These are phyloP conservation scores for Suricata suricatta DNA, from an alignment of 2,113 vertebrate species.

Conservation along the genomic window DNA sequence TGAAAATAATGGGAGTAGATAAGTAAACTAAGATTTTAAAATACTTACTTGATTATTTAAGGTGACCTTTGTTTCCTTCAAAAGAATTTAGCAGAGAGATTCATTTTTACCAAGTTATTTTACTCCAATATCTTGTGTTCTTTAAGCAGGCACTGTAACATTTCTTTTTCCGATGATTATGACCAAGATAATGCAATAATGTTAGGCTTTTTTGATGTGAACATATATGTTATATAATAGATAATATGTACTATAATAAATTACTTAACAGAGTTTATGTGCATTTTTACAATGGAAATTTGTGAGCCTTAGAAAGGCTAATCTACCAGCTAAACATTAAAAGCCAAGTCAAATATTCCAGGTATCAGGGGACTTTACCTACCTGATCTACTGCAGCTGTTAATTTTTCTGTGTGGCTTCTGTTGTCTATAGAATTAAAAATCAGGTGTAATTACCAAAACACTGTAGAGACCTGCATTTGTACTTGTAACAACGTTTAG, in stretches of 20 bases:
- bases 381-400: not conserved
- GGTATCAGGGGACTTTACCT: not conserved
- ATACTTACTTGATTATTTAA: constrained; percentile 49
- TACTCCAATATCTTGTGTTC: not conserved
- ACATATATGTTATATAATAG: constrained; percentile 15
- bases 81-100: not conserved
- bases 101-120: not conserved
- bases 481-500: not conserved
- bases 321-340: not conserved
- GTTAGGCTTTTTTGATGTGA: not conserved
- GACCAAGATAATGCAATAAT: not conserved
- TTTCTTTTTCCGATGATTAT: constrained; percentile 13
- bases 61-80: not conserved
- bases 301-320: not conserved
- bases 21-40: not conserved
- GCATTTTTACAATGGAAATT: not conserved
- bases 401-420: not conserved
- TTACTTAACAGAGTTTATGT: not conserved
- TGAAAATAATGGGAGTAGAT: not conserved
- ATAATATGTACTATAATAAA: not conserved
- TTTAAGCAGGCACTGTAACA: not conserved
- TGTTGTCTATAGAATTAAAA: constrained; percentile 27
- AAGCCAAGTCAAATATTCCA: constrained; percentile 48
- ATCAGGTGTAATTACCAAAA: not conserved
- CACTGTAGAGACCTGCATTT: not conserved